Evolutionary conservation across 2,888 invertebrate genomes (phyloP), one percentile per base, ranked within the genome.

Genomic region (Dorcus hopei): DNA sequence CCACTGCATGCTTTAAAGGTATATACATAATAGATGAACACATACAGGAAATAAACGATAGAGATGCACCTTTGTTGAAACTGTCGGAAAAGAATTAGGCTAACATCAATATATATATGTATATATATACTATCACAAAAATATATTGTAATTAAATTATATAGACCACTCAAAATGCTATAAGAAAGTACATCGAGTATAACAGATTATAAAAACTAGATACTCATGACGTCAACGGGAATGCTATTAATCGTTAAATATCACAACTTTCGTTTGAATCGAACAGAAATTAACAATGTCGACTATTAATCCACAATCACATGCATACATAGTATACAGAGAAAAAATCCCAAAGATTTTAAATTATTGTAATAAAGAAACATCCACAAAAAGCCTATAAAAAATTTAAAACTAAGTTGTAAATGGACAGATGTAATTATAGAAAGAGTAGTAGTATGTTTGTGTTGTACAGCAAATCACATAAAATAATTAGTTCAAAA

Each of bases 251-350:
- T 19, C 23, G 19, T 45, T 45, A 45, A 45, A 45, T 45, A 45
- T 45, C 45, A 45, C 45, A 45, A 45, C 45, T 45, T 45, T 45
- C 45, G 23, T 45, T 45, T 45, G 16, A 45, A 23, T 45, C 19
- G 9, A 45, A 45, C 45, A 19, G 23, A 45, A 45, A 45, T 9
- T 45, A 45, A 45, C 45, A 45, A 45, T 45, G 19, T 16, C 23
- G 8, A 9, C 45, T 9, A 19, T 45, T 19, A 23, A 23, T 45
- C 45, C n/a, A 45, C 16, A 45, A 56, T 56, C 55, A 55, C 55
- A 55, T 41, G 45, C 45, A 53, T 53, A 53, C 53, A 45, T 47
- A 53, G 45, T 53, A 53, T 47, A 26, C 50, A 50, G 23, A 50
- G 39, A 14, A 50, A 50, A 45, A 33, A 33, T 33, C 45, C 14